Evolutionary conservation across 2,888 invertebrate species (phyloP).

Genomic region (Listrodromus nycthemerus): DNA sequence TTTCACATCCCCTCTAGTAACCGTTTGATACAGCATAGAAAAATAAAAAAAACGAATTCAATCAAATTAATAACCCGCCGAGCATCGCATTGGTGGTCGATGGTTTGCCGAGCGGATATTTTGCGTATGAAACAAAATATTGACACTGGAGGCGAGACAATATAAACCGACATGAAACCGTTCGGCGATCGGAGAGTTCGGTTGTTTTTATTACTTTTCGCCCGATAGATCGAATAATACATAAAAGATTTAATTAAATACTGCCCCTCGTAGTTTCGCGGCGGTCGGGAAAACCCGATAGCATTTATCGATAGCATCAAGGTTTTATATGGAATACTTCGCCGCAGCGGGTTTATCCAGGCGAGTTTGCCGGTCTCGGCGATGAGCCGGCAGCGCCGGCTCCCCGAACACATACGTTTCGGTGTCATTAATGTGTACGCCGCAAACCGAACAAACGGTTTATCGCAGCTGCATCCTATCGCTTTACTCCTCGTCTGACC

Average conservation of each 20-base stretch:
- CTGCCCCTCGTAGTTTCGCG: conserved; percentile 56
- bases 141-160: background rate
- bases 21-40: background rate
- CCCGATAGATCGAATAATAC: conserved; percentile 61
- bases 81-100: background rate
- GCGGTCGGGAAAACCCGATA: conserved; percentile 60
- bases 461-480: conserved; percentile 72
- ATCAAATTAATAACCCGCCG: conserved; percentile 14
- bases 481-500: conserved; percentile 65
- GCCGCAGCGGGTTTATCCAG: conserved; percentile 60
- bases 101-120: background rate
- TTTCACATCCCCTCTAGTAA: background rate
- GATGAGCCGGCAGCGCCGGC: conserved; percentile 16
- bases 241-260: conserved; percentile 61
- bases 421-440: conserved; percentile 63
- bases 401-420: conserved; percentile 39
- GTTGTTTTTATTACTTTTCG: conserved; percentile 34
- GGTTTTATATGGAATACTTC: conserved; percentile 67
- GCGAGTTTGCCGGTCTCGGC: conserved; percentile 48
- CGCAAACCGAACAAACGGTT: conserved; percentile 72
- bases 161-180: background rate
- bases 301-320: conserved; percentile 66
- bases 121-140: background rate
- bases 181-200: background rate
- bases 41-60: background rate